These are phyloP conservation scores for Syngnathus floridae DNA, from an alignment of 2,113 vertebrate genomes.

Conservation along the genomic window DNA sequence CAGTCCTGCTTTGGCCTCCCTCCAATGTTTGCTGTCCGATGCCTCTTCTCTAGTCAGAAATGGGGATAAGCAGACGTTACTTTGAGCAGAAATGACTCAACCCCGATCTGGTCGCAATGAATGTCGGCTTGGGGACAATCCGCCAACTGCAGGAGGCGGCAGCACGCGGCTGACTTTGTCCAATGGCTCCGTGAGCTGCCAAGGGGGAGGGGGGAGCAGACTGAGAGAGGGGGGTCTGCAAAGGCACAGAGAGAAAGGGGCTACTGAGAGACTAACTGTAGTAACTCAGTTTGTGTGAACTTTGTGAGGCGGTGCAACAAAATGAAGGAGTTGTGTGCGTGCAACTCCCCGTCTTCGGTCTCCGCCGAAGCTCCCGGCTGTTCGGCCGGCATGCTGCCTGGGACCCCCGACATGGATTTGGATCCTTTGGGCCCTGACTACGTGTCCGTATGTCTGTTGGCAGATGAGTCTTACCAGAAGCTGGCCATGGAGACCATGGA, in stretches of 20 bases:
- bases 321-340: constrained; percentile 63
- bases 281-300: constrained; percentile 37
- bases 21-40: constrained; percentile 53
- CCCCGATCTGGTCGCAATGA: no score
- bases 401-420: constrained; percentile 36
- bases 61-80: no score
- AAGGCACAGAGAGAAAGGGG: constrained; percentile 39
- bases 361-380: constrained; percentile 35
- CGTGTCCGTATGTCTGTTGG: constrained; percentile 68
- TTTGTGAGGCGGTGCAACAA: constrained; percentile 29
- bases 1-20: constrained; percentile 42
- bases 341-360: constrained; percentile 45
- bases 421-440: constrained; percentile 57
- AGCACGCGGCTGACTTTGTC: constrained; percentile 17
- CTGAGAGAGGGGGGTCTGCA: constrained; percentile 42
- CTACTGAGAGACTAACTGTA: constrained; percentile 36
- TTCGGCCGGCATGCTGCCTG: constrained; percentile 36
- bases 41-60: background rate
- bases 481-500: constrained; percentile 69
- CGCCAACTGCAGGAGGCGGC: constrained; percentile 55
- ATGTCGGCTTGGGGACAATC: constrained; percentile 15
- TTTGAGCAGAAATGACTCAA: no score
- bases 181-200: constrained; percentile 16
- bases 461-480: constrained; percentile 70
- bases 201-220: constrained; percentile 21